These are phyloP conservation scores for Pedionomus torquatus DNA, from an alignment of 2,113 vertebrate species.

Conservation along the genomic window DNA sequence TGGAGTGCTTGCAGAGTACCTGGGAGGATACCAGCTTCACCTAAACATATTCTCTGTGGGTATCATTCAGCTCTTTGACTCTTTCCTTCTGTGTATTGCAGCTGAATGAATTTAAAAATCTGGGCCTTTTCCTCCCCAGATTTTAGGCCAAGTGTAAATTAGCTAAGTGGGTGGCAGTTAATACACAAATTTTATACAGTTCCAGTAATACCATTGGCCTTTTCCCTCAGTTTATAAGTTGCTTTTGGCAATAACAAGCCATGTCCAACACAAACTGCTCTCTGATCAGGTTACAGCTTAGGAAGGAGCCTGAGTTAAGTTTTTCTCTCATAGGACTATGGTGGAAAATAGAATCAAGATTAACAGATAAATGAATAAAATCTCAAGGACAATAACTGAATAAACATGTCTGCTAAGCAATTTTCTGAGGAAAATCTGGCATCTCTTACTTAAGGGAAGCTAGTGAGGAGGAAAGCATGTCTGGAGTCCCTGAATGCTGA, in stretches of 20 bases:
- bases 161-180: neutral
- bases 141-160: neutral
- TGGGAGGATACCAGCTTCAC: neutral
- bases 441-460: neutral
- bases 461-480: neutral
- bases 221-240: neutral
- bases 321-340: neutral
- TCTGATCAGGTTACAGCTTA: conserved; percentile 17
- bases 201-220: neutral
- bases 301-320: neutral
- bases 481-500: neutral
- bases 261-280: neutral
- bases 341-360: conserved; percentile 34
- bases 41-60: neutral
- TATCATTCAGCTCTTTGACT: neutral
- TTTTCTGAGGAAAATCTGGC: neutral
- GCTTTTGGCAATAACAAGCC: neutral
- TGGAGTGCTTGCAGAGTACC: neutral
- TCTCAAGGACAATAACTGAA: conserved; percentile 14
- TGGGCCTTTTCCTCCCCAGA: neutral
- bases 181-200: neutral
- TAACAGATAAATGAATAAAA: conserved; percentile 17
- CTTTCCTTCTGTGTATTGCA: neutral
- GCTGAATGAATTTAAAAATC: neutral
- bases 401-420: neutral